Evolutionary conservation across 2,888 invertebrate genomes (phyloP).

Genomic region (Ptilodon capucinus): DNA sequence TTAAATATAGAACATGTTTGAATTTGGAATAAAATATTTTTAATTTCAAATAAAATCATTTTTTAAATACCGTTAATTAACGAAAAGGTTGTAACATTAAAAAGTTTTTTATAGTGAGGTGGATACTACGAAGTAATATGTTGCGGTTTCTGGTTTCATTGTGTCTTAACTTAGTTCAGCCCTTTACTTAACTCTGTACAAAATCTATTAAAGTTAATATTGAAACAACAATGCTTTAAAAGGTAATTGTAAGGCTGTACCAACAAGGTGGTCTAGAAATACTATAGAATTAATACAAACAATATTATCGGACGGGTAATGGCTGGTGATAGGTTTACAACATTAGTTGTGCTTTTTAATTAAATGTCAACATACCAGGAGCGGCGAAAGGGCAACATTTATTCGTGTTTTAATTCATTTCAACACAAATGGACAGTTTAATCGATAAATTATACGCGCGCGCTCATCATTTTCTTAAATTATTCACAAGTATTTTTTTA

Average conservation of each 20-base stretch:
- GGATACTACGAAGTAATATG: too few species aligned
- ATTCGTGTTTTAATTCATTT: conserved; percentile 47
- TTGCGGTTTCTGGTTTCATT: too few species aligned
- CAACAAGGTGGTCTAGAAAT: neutral
- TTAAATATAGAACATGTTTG: neutral
- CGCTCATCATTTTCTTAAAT: too few species aligned
- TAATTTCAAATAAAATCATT: neutral
- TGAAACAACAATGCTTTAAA: too few species aligned
- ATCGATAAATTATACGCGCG: too few species aligned
- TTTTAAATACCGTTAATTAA: neutral
- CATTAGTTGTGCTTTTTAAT: conserved; percentile 52
- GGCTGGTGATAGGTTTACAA: conserved; percentile 49
- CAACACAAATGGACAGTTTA: conserved; percentile 38
- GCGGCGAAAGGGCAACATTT: conserved; percentile 58
- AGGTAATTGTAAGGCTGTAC: too few species aligned
- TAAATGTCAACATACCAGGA: conserved; percentile 74
- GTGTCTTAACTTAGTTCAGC: too few species aligned
- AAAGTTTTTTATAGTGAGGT: neutral
- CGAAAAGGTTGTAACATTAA: neutral
- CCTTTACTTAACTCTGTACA: too few species aligned
- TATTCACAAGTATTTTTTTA: too few species aligned
- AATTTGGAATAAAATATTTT: neutral
- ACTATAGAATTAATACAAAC: neutral
- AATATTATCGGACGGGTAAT: conserved; percentile 45
- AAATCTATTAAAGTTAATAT: too few species aligned